Percentiles rank a stretch among this genome's conserved stretches.
Conservation (phyloP, 2,888 invertebrate species). For the Endotricha flammealis region DNA sequence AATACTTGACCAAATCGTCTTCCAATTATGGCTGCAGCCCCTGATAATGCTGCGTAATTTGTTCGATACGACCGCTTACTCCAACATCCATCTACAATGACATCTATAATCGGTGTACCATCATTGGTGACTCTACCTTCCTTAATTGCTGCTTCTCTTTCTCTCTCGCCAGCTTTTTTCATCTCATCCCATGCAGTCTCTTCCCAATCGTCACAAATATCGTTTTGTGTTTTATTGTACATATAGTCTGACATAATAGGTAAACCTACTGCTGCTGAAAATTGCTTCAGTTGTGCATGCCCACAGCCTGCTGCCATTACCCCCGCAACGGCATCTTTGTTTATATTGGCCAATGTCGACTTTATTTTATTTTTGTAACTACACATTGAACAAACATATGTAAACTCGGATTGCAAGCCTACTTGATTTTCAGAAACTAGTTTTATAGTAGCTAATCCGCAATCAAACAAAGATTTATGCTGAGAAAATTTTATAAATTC, state of each 20-base stretch:
- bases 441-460: conserved; percentile 6
- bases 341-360: conserved; percentile 2
- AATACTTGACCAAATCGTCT: conserved; percentile 18
- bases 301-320: conserved; percentile 13
- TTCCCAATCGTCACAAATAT: conserved; percentile 15
- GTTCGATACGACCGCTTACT: conserved; percentile 18
- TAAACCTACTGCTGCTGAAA: conserved; percentile 12
- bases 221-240: conserved; percentile 10
- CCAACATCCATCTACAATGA: conserved; percentile 22
- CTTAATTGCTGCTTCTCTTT: conserved; percentile 19
- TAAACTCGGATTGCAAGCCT: conserved; percentile 4
- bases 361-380: conserved; percentile 5
- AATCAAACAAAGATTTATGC: conserved; percentile 8
- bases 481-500: conserved; percentile 5
- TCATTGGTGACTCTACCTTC: conserved; percentile 20
- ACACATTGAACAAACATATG: conserved; percentile 3
- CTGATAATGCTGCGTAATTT: conserved; percentile 20
- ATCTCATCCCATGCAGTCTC: conserved; percentile 19
- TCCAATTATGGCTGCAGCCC: conserved; percentile 22
- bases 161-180: conserved; percentile 17
- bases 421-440: conserved; percentile 5
- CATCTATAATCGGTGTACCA: conserved; percentile 19
- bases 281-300: conserved; percentile 9
- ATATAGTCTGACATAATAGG: conserved; percentile 7
- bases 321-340: conserved; percentile 10